Evolutionary conservation across 2,888 invertebrate species (phyloP).

Genomic region (Dascillus cervinus): DNA sequence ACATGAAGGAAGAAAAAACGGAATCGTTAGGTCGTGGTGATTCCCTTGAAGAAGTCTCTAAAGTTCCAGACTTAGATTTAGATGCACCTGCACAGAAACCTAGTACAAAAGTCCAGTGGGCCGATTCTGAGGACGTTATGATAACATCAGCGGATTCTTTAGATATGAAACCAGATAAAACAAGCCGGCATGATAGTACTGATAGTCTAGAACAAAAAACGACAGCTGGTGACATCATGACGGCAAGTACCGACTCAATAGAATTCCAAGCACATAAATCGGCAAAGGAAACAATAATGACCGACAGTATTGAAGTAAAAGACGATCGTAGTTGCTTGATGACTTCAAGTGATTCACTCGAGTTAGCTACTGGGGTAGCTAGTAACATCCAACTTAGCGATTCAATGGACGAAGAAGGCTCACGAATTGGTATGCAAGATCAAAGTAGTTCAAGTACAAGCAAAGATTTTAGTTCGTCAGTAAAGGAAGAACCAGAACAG

Average conservation of each 20-base stretch:
- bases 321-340: slow-evolving; percentile 37
- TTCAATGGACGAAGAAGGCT: slow-evolving; percentile 45
- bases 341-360: slow-evolving; percentile 47
- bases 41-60: slow-evolving; percentile 47
- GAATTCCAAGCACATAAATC: slow-evolving; percentile 41
- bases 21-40: slow-evolving; percentile 47
- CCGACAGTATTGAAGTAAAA: slow-evolving; percentile 49
- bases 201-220: slow-evolving; percentile 61
- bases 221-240: slow-evolving; percentile 47
- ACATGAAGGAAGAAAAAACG: slow-evolving; percentile 49
- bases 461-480: slow-evolving; percentile 43
- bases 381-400: slow-evolving; percentile 34
- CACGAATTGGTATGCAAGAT: slow-evolving; percentile 37
- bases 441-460: slow-evolving; percentile 45
- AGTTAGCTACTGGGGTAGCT: slow-evolving; percentile 36
- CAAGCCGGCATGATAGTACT: slow-evolving; percentile 51
- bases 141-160: slow-evolving; percentile 58
- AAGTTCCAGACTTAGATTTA: slow-evolving; percentile 47
- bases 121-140: slow-evolving; percentile 44
- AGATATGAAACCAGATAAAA: slow-evolving; percentile 45
- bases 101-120: slow-evolving; percentile 40
- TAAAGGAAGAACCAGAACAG: slow-evolving; percentile 34
- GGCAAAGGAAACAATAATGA: slow-evolving; percentile 40
- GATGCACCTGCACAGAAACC: slow-evolving; percentile 37
- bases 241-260: slow-evolving; percentile 52